Percentiles rank a stretch among this genome's conserved stretches.
phyloP scores from a whole-genome alignment of 1,140 invertebrate genomes.

The Lucilia sericata region DNA sequence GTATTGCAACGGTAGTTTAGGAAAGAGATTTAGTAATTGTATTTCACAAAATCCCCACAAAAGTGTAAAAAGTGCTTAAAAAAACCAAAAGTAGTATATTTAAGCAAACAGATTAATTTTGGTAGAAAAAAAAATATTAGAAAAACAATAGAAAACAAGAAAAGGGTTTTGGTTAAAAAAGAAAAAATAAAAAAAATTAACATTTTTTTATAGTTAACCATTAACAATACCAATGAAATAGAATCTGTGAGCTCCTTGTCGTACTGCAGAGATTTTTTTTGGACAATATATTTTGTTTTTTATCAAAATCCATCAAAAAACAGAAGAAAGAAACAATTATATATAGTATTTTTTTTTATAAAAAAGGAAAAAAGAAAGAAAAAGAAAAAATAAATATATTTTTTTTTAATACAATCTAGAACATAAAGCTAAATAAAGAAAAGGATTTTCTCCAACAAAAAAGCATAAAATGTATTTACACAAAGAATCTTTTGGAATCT shows the following conservation, averaged over 20 bases:
- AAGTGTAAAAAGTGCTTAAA: background rate
- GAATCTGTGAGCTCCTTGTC: slow-evolving; percentile 69
- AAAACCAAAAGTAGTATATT: background rate
- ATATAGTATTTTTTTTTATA: background rate
- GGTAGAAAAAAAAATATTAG: background rate
- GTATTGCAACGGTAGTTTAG: background rate
- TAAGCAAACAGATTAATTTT: background rate
- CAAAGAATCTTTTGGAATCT: background rate
- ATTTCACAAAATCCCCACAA: background rate
- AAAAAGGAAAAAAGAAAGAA: slow-evolving; percentile 49
- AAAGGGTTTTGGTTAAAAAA: background rate
- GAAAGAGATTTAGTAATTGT: background rate
- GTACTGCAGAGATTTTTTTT: slow-evolving; percentile 63
- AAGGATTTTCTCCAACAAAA: background rate
- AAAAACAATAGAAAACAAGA: slow-evolving; percentile 34
- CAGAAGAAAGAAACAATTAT: slow-evolving; percentile 50
- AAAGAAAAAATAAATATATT: slow-evolving; percentile 37
- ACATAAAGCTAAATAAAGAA: slow-evolving; percentile 21
- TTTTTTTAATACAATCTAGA: background rate
- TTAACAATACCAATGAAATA: slow-evolving; percentile 66
- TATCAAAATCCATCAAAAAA: slow-evolving; percentile 53
- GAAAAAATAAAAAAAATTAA: slow-evolving; percentile 29
- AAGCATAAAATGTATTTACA: background rate
- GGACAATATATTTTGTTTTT: slow-evolving; percentile 48
- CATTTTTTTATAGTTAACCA: slow-evolving; percentile 44